phyloP scores from a whole-genome alignment of 2,113 vertebrate species.

The Notechis scutatus region DNA sequence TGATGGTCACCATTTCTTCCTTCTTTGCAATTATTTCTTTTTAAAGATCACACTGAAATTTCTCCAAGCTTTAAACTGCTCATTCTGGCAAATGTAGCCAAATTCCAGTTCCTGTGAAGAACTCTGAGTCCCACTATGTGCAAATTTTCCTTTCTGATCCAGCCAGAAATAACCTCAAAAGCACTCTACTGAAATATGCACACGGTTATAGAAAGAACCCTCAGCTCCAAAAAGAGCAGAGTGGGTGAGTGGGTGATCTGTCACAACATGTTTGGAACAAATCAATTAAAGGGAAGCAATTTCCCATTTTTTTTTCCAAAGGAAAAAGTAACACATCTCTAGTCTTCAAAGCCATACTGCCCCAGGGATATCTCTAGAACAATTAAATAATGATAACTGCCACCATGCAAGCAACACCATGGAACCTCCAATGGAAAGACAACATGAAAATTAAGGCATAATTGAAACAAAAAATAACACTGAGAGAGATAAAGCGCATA shows the following conservation, averaged over 20 bases:
- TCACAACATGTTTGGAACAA: slow-evolving; percentile 32
- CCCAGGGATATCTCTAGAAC: slow-evolving; percentile 20
- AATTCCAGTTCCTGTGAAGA: slow-evolving; percentile 16
- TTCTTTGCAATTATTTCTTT: neutral
- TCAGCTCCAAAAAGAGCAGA: slow-evolving; percentile 35
- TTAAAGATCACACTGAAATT: slow-evolving; percentile 28
- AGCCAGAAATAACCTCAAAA: slow-evolving; percentile 15
- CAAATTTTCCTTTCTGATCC: slow-evolving; percentile 12
- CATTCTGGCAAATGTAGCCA: slow-evolving; percentile 26
- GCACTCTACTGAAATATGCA: slow-evolving; percentile 15
- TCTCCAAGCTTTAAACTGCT: slow-evolving; percentile 20
- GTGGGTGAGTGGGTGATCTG: slow-evolving; percentile 35
- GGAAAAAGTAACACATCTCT: slow-evolving; percentile 12
- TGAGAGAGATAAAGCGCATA: neutral
- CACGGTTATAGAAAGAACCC: slow-evolving; percentile 30
- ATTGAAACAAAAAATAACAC: neutral
- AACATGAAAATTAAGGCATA: slow-evolving; percentile 14
- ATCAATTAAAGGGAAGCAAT: slow-evolving; percentile 30
- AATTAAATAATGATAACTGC: slow-evolving; percentile 25
- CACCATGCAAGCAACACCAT: slow-evolving; percentile 8
- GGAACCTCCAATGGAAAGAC: neutral
- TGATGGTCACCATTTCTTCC: neutral
- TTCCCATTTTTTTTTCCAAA: slow-evolving; percentile 19
- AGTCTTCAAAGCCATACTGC: neutral
- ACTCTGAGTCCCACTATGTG: slow-evolving; percentile 11